Conservation (phyloP, 2,797 vertebrate genomes). For the Scleropages formosus region DNA sequence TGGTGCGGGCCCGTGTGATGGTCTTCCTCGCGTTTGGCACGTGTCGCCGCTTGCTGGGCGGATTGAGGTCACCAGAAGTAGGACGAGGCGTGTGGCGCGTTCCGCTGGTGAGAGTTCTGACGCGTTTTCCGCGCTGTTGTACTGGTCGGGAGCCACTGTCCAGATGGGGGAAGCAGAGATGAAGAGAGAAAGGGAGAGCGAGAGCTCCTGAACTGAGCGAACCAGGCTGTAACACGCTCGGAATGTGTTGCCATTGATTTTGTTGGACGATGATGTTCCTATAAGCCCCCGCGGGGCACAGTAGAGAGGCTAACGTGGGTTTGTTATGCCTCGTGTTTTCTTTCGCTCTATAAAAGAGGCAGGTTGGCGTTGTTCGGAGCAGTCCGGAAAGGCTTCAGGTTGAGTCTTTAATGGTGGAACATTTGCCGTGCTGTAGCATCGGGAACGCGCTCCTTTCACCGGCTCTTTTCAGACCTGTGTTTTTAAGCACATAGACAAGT, state of each 20-base stretch:
- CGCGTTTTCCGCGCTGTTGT: neutral
- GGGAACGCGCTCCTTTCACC: neutral
- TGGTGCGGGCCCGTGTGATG: neutral
- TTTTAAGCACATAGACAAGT: no score
- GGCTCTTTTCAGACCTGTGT: no score
- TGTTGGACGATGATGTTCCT: slow-evolving; percentile 19
- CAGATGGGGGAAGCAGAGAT: neutral
- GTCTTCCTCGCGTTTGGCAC: neutral
- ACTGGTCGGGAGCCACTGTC: neutral
- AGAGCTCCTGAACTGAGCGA: neutral
- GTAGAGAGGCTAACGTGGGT: neutral
- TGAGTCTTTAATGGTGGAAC: neutral
- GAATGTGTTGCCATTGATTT: slow-evolving; percentile 24
- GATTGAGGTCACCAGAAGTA: slow-evolving; percentile 28
- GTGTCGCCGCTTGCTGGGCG: slow-evolving; percentile 13
- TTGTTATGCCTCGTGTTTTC: neutral
- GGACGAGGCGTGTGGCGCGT: slow-evolving; percentile 4
- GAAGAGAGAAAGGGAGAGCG: neutral
- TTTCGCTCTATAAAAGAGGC: slow-evolving; percentile 6
- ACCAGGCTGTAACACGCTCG: neutral
- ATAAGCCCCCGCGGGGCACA: neutral
- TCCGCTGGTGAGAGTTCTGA: neutral
- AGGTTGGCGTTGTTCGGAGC: neutral
- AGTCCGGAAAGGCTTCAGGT: neutral
- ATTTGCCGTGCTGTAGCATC: neutral